Evolutionary conservation across 2,888 invertebrate genomes (phyloP).

Genomic region (Leptinotarsa rubiginosa): DNA sequence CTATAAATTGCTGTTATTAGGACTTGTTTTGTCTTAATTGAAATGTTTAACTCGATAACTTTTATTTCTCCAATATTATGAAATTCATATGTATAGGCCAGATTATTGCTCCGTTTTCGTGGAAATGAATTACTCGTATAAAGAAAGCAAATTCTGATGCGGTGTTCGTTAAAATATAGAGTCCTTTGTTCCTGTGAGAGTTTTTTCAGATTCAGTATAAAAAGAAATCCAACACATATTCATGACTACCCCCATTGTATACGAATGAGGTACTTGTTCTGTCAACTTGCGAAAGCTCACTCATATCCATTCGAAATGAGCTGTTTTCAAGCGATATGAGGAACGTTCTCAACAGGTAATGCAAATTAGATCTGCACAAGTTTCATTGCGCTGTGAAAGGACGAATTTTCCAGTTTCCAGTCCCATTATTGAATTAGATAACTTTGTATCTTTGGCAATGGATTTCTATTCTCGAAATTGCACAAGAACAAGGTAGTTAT

Average conservation of each 20-base stretch:
- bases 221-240: neutral
- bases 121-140: too few species aligned
- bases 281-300: slow-evolving; percentile 3
- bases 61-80: too few species aligned
- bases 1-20: too few species aligned
- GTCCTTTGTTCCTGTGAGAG: neutral
- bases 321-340: slow-evolving; percentile 3
- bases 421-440: neutral
- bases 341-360: slow-evolving; percentile 10
- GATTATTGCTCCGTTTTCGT: too few species aligned
- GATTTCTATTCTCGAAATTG: too few species aligned
- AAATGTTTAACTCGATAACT: too few species aligned
- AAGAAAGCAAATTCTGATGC: too few species aligned
- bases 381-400: neutral
- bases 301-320: slow-evolving; percentile 4
- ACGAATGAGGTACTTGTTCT: neutral
- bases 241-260: neutral
- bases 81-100: too few species aligned
- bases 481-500: too few species aligned
- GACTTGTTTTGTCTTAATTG: too few species aligned
- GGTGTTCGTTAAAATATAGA: too few species aligned
- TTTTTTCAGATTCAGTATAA: neutral
- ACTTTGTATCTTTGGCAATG: neutral
- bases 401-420: neutral
- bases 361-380: neutral